A percentile compares a stretch with the other conserved stretches of the same genome.
These are phyloP conservation scores for Neomorphus geoffroyi DNA, from an alignment of 2,797 vertebrate species.

Conservation along the genomic window DNA sequence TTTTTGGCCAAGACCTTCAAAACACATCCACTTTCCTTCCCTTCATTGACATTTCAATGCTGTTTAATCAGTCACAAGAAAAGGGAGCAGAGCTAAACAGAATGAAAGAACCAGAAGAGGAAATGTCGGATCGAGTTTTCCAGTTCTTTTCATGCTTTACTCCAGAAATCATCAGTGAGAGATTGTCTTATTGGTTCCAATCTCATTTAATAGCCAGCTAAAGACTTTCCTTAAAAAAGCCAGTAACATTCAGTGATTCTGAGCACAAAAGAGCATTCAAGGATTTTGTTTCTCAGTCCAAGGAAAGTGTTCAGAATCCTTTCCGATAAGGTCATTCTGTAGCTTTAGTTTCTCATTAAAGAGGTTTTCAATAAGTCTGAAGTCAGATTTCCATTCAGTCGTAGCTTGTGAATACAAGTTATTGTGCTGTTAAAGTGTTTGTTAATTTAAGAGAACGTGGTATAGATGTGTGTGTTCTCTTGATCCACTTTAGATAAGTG, in stretches of 20 bases:
- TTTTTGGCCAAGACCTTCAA: slow-evolving; percentile 5
- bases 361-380: slow-evolving; percentile 57
- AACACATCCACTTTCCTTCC: slow-evolving; percentile 17
- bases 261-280: slow-evolving; percentile 71
- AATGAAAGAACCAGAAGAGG: slow-evolving; percentile 19
- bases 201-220: slow-evolving; percentile 58
- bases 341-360: slow-evolving; percentile 76
- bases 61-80: slow-evolving; percentile 7
- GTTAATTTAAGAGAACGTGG: slow-evolving; percentile 64
- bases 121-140: slow-evolving; percentile 46
- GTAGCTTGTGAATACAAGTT: slow-evolving; percentile 70
- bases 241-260: slow-evolving; percentile 38
- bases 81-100: neutral
- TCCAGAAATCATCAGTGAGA: slow-evolving; percentile 35
- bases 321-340: slow-evolving; percentile 60
- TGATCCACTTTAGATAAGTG: slow-evolving; percentile 67
- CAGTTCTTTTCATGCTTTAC: slow-evolving; percentile 49
- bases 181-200: slow-evolving; percentile 56
- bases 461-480: slow-evolving; percentile 7
- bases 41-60: neutral
- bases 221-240: slow-evolving; percentile 43
- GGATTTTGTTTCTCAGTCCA: slow-evolving; percentile 72
- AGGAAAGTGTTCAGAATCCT: slow-evolving; percentile 52
- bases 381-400: slow-evolving; percentile 62
- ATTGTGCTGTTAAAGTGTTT: slow-evolving; percentile 66